A percentile compares a stretch with the other conserved stretches of the same genome.
These are phyloP conservation scores for Dusona sp. DNA, from an alignment of 2,888 invertebrate genomes.

Conservation along the genomic window DNA sequence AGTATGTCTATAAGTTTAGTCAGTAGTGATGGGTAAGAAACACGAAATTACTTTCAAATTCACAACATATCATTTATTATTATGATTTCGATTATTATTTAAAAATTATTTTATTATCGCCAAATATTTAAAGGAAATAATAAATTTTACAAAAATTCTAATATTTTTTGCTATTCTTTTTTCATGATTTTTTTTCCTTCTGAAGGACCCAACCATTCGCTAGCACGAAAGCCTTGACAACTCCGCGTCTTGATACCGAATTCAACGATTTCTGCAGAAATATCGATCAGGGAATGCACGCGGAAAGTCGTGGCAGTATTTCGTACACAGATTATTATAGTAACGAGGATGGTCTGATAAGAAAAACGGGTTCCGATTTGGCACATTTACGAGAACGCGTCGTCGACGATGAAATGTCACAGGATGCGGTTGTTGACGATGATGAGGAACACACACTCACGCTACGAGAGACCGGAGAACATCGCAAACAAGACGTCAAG, in stretches of 20 bases:
- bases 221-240: constrained; percentile 86
- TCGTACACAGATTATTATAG: constrained; percentile 84
- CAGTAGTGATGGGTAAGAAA: constrained; percentile 87
- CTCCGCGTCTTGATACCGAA: constrained; percentile 86
- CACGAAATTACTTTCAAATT: background rate
- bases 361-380: constrained; percentile 72
- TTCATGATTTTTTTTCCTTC: constrained; percentile 23
- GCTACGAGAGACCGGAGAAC: constrained; percentile 80
- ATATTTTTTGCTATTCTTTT: constrained; percentile 44
- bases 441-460: constrained; percentile 83
- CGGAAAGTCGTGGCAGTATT: constrained; percentile 82
- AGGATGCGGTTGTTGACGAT: constrained; percentile 79
- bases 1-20: constrained; percentile 88
- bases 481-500: constrained; percentile 82
- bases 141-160: background rate
- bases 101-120: background rate
- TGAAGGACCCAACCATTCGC: constrained; percentile 76
- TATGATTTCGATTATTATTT: background rate
- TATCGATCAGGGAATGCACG: constrained; percentile 78
- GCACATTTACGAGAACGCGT: constrained; percentile 69
- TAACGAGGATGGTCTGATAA: constrained; percentile 83
- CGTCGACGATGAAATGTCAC: constrained; percentile 65
- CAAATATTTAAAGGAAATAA: background rate
- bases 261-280: constrained; percentile 83
- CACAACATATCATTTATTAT: background rate